Evolutionary conservation across 2,888 invertebrate species (phyloP), one percentile per base, ranked within the genome.

Genomic region (Lycophotia porphyrea): DNA sequence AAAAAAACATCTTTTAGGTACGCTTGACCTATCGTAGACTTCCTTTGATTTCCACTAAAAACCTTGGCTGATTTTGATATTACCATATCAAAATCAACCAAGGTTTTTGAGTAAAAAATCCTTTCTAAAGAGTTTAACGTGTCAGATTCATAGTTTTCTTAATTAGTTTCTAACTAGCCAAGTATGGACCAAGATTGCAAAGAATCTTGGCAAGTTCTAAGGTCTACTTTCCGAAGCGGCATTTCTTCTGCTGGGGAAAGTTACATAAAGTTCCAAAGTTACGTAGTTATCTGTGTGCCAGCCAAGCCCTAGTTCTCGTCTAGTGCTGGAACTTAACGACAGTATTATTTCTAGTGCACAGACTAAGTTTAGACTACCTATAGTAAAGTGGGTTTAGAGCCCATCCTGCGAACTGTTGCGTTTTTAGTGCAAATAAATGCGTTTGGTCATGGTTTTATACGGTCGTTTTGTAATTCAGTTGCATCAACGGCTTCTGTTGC

Each of bases 291-390:
- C 68, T 74, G 11, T 72, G 71, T 75, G 71, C 60, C 64, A 72
- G 71, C 60, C 64, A 72, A 76, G 78, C 34, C 86, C 82, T 82
- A 85, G 77, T 85, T 82, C 36, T 75, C 68, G 58, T 78, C 80
- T 75, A 74, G 58, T 67, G 44, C 39, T 80, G 61, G 47, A 73
- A 81, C 36, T 74, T 68, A 21, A 49, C 49, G 65, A 66, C 52
- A 64, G 21, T 81, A 63, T 42, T 71, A 71, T 49, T 65, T 60
- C 34, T 42, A 52, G 66, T 65, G 18, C 27, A 44, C 49, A 8
- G 31, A n/a, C 71, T 70, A 70, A 76, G 70, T 84, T 82, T 76
- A 58, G 60, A 68, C 39, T 65, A 65, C 60, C 65, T 70, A 61
- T 74, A 36, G 21, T 73, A 58, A 87, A 80, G 58, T 78, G 31